These are phyloP conservation scores for Taenaris catops DNA, from an alignment of 2,888 invertebrate genomes.

Conservation along the genomic window DNA sequence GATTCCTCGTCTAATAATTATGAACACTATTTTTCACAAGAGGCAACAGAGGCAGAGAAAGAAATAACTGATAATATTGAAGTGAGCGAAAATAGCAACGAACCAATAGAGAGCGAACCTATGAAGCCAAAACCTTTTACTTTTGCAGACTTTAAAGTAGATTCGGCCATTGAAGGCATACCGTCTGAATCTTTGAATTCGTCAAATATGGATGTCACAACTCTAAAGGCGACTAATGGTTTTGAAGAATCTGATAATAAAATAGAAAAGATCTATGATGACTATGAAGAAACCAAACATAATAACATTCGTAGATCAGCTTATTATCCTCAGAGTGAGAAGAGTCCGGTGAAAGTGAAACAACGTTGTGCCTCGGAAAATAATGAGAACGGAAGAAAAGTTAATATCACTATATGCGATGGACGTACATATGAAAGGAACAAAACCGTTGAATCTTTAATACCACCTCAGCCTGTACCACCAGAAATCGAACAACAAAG, in stretches of 20 bases:
- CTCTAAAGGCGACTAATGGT: conserved; percentile 1
- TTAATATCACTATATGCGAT: conserved; percentile 63
- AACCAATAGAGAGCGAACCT: conserved; percentile 22
- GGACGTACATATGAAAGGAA: conserved; percentile 45
- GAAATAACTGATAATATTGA: conserved; percentile 8
- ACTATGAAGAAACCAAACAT: conserved; percentile 1
- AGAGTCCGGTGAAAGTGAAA: conserved; percentile 26
- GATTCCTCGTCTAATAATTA: conserved; percentile 62
- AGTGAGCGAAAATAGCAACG: conserved; percentile 20
- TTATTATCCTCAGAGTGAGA: conserved; percentile 19
- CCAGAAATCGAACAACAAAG: conserved; percentile 92
- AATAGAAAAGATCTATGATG: conserved; percentile 14
- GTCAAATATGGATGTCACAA: conserved; percentile 13
- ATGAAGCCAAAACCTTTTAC: conserved; percentile 71
- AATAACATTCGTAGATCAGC: conserved; percentile 13
- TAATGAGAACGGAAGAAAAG: conserved; percentile 48
- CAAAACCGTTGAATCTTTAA: conserved; percentile 61
- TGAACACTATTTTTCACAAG: conserved; percentile 50
- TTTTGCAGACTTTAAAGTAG: conserved; percentile 78
- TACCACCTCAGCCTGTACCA: conserved; percentile 86
- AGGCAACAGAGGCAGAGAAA: conserved; percentile 22
- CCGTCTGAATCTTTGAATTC: conserved; percentile 27
- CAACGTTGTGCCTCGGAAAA: conserved; percentile 37
- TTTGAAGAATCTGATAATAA: conserved; percentile 19
- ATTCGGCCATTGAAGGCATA: conserved; percentile 38